phyloP scores from a whole-genome alignment of 2,888 invertebrate genomes.

The Anaspis maculata region DNA sequence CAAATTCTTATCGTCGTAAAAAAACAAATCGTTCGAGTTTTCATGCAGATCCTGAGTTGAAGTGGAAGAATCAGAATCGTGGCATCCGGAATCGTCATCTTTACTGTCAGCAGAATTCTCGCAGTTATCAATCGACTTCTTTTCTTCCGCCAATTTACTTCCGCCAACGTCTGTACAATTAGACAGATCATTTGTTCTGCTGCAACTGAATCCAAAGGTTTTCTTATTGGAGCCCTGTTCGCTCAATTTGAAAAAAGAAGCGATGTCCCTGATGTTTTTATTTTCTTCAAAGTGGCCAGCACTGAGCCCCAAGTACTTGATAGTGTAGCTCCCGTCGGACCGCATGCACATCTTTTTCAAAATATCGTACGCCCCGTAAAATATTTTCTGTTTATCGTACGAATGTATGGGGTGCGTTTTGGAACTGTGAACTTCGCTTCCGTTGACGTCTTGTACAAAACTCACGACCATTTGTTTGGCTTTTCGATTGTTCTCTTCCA shows the following conservation, averaged over 20 bases:
- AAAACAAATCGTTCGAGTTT: too few relatives aligned
- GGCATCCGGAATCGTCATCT: too few relatives aligned
- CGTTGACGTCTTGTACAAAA: constrained; percentile 49
- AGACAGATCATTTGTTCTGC: too few relatives aligned
- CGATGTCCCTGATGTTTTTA: constrained; percentile 42
- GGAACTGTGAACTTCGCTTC: constrained; percentile 54
- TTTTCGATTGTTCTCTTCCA: constrained; percentile 68
- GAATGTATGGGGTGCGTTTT: constrained; percentile 53
- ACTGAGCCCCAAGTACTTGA: constrained; percentile 68
- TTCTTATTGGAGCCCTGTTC: too few relatives aligned
- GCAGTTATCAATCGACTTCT: too few relatives aligned
- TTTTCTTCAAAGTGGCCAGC: constrained; percentile 68
- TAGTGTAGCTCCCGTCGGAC: constrained; percentile 39
- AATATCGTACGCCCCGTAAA: constrained; percentile 56
- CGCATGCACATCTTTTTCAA: constrained; percentile 48
- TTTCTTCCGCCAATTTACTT: too few relatives aligned
- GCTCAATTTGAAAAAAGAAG: constrained; percentile 26
- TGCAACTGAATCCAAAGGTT: too few relatives aligned
- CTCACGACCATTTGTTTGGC: constrained; percentile 74
- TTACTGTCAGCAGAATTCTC: too few relatives aligned
- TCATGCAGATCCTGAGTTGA: too few relatives aligned
- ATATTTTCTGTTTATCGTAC: constrained; percentile 60
- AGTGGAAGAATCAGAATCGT: too few relatives aligned
- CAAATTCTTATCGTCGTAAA: too few relatives aligned
- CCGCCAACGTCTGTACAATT: too few relatives aligned